Evolutionary conservation across 2,888 invertebrate genomes (phyloP), one percentile per base, ranked within the genome.

Genomic region (Oligia latruncula): DNA sequence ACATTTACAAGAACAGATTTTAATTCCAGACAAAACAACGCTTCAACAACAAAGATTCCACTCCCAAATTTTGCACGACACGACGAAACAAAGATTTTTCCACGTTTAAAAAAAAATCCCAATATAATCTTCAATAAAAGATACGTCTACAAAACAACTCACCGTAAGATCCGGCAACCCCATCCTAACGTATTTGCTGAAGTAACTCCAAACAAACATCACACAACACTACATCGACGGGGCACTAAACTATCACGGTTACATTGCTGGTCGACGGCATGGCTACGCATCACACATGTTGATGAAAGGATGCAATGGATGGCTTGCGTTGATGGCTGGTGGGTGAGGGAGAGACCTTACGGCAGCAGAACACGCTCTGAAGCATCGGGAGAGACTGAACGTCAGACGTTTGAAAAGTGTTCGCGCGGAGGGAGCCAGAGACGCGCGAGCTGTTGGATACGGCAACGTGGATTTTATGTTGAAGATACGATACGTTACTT

Each of bases 101-200:
- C 29, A 29, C 29, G 29, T 29, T 29, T 29, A 29, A 29, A 29
- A 29, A 29, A 29, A 29, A 29, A 29, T 29, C 11, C 46, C 46
- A 46, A 46, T 46, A 74, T 74, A 66, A 29, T 40, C 29, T 13
- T 15, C 60, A 82, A 58, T 78, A 62, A 82, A 77, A 75, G 67
- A 78, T 70, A n/a, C 62, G 13, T 68, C 72, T 20, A 71, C 58
- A 66, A 13, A 46, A 58, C 40, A 43, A 95, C 96, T 97, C 92
- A 97, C 96, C 95, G 96, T 95, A 82, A 95, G 92, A 92, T 96
- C 95, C 83, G 96, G 96, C 92, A 96, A 93, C 78, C 96, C 96
- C 96, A 97, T 96, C 87, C 94, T 93, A 84, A 96, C 88, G 89
- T 94, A 92, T 90, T 92, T 92, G 89, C 91, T 95, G 90, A 96